These are phyloP conservation scores for Sycon ciliatum DNA, from an alignment of 37 sponge, comb jelly and placozoan species.

Conservation along the genomic window DNA sequence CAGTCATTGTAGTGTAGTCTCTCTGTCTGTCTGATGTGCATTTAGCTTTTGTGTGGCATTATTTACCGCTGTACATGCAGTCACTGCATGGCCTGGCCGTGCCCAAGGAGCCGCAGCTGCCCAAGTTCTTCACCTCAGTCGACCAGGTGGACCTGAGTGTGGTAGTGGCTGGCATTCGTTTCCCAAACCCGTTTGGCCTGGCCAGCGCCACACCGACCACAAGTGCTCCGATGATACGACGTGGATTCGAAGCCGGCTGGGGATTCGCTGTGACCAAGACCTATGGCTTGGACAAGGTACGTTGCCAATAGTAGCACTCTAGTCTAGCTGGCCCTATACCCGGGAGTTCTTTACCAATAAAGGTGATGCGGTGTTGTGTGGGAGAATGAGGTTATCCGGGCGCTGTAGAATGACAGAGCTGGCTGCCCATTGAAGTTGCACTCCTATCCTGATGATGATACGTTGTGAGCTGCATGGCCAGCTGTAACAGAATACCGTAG, in stretches of 20 bases:
- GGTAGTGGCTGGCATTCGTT: slow-evolving; percentile 72
- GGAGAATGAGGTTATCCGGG: too few species aligned
- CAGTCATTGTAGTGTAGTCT: not conserved
- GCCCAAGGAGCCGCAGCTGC: slow-evolving; percentile 58
- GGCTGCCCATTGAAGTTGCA: too few species aligned
- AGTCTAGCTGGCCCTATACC: too few species aligned
- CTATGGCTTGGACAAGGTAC: slow-evolving; percentile 74
- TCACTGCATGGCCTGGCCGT: slow-evolving; percentile 78
- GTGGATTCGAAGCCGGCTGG: slow-evolving; percentile 88
- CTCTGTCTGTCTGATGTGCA: not conserved
- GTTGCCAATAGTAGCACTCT: too few species aligned
- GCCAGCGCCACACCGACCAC: slow-evolving; percentile 94
- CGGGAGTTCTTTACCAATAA: too few species aligned
- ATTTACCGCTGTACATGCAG: slow-evolving; percentile 25
- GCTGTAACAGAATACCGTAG: too few species aligned
- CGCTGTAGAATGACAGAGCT: too few species aligned
- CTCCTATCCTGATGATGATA: not conserved
- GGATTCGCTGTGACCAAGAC: slow-evolving; percentile 90
- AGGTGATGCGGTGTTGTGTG: too few species aligned
- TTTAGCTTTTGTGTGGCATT: not conserved
- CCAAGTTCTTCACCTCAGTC: slow-evolving; percentile 83
- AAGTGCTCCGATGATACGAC: slow-evolving; percentile 80
- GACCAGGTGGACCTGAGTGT: slow-evolving; percentile 73
- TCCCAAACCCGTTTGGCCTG: slow-evolving; percentile 87
- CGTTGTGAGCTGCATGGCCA: slow-evolving; percentile 1